phyloP scores from a whole-genome alignment of 2,797 vertebrate genomes.

The Nothura maculosa region DNA sequence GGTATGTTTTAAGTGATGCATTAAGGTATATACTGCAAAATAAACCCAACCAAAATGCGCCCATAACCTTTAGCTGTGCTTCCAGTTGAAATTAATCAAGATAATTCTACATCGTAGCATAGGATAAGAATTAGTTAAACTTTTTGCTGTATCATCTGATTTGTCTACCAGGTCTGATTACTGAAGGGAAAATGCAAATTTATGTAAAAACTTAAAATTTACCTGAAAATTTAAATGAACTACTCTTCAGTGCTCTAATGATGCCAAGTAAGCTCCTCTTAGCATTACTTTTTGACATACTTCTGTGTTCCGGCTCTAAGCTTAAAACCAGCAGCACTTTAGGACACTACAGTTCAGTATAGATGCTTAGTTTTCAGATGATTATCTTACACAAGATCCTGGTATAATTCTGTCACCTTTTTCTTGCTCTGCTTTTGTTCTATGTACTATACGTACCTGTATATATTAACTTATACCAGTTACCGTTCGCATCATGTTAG shows the following conservation, averaged over 20 bases:
- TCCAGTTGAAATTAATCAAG: not conserved
- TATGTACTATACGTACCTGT: not conserved
- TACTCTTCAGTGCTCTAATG: not conserved
- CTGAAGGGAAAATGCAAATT: not conserved
- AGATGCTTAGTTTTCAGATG: not conserved
- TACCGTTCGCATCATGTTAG: not conserved
- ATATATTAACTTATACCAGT: not conserved
- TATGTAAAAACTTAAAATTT: not conserved
- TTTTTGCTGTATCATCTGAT: not conserved
- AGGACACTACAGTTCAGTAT: not conserved
- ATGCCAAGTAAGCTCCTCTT: not conserved
- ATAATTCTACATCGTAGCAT: not conserved
- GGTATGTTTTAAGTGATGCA: not conserved
- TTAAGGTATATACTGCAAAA: not conserved
- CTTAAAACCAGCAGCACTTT: not conserved
- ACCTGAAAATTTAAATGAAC: not conserved
- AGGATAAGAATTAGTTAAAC: not conserved
- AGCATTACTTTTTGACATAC: accelerated
- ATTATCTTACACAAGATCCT: not conserved
- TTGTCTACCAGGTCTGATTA: conserved; percentile 3
- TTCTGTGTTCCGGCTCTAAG: not conserved
- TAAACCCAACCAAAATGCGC: not conserved
- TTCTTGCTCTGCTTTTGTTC: not conserved
- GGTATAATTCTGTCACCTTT: not conserved
- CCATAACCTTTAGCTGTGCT: not conserved